Percentiles rank a stretch among this genome's conserved stretches.
These are phyloP conservation scores for Chymomyza caudatula DNA, from an alignment of 2,888 invertebrate genomes.

Conservation along the genomic window DNA sequence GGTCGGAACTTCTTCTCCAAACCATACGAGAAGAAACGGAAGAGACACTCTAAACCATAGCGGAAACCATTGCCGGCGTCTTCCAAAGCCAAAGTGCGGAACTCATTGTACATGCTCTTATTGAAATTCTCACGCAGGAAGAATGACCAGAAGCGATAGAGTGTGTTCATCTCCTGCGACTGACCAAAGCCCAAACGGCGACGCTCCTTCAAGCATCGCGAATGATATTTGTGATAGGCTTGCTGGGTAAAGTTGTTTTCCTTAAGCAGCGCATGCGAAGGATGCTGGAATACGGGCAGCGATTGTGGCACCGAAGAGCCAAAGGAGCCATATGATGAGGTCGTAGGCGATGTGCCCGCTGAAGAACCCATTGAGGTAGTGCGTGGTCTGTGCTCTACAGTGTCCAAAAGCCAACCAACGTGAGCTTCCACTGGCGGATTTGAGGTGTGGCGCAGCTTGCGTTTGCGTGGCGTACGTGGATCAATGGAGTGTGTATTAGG, in stretches of 20 bases:
- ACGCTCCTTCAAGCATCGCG: conserved; percentile 92
- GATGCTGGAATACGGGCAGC: conserved; percentile 95
- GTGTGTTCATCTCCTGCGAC: conserved; percentile 99
- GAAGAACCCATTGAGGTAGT: conserved; percentile 90
- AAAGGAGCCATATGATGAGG: conserved; percentile 79
- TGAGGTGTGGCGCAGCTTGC: conserved; percentile 93
- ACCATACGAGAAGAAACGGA: conserved; percentile 98
- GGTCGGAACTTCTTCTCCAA: conserved; percentile 96
- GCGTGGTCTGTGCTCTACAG: conserved; percentile 88
- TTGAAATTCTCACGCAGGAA: conserved; percentile 99
- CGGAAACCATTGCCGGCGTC: conserved; percentile 94
- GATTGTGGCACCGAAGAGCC: conserved; percentile 89
- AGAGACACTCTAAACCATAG: conserved; percentile 90
- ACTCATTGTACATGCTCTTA: conserved; percentile 98
- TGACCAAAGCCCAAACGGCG: conserved; percentile 95
- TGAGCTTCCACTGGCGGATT: conserved; percentile 97
- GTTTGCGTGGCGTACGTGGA: conserved; percentile 86
- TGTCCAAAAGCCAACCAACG: conserved; percentile 98
- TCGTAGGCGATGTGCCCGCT: conserved; percentile 86
- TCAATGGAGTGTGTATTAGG: conserved; percentile 86
- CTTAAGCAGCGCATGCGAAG: conserved; percentile 94
- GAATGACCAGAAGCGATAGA: conserved; percentile 99
- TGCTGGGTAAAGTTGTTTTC: conserved; percentile 99
- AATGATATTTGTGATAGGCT: conserved; percentile 97
- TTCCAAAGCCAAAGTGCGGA: conserved; percentile 92